Evolutionary conservation across 2,888 invertebrate species (phyloP).

Genomic region (Crematogaster levior): DNA sequence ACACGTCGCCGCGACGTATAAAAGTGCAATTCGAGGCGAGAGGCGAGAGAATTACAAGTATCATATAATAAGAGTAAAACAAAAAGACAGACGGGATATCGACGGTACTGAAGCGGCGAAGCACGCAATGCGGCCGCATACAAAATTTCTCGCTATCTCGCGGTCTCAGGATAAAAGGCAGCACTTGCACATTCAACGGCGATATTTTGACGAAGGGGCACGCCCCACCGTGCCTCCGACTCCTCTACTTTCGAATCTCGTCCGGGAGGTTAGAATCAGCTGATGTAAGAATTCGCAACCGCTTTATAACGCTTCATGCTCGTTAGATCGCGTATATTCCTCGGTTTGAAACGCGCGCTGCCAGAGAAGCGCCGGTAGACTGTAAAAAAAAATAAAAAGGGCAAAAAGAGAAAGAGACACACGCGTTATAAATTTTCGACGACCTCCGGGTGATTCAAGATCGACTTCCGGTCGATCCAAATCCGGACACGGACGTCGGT

Average conservation of each 20-base stretch:
- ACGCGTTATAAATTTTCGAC: background rate
- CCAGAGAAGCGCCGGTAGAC: background rate
- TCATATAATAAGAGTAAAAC: constrained; percentile 13
- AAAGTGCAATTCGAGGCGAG: constrained; percentile 1
- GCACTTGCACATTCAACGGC: constrained; percentile 38
- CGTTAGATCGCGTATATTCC: constrained; percentile 24
- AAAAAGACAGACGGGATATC: background rate
- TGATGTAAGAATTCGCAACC: constrained; percentile 57
- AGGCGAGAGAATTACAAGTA: constrained; percentile 14
- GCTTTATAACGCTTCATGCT: constrained; percentile 41
- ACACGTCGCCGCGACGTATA: background rate
- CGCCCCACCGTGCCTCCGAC: constrained; percentile 58
- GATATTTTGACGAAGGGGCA: constrained; percentile 65
- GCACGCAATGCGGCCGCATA: background rate
- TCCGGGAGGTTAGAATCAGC: constrained; percentile 66
- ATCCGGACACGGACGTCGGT: too few relatives aligned
- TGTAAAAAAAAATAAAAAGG: background rate
- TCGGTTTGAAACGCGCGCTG: background rate
- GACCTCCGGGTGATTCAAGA: background rate
- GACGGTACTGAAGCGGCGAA: background rate
- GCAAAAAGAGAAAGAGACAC: background rate
- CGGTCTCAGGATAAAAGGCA: background rate
- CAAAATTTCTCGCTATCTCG: constrained; percentile 12
- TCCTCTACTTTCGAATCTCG: constrained; percentile 69
- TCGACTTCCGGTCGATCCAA: background rate